phyloP scores from a whole-genome alignment of 2,797 vertebrate species.

The Erethizon dorsatum region DNA sequence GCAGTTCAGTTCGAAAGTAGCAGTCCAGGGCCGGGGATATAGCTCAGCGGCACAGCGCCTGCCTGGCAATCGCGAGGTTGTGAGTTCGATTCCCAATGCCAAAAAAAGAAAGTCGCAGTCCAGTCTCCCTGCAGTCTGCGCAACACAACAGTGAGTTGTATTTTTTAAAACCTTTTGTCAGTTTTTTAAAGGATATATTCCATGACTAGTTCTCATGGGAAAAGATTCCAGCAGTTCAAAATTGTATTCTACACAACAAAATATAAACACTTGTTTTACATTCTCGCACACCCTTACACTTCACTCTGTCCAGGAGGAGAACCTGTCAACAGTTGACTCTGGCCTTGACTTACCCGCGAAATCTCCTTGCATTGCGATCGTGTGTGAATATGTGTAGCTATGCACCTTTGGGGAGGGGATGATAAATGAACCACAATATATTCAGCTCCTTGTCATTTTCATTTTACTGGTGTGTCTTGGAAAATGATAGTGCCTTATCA shows the following conservation, averaged over 20 bases:
- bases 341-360: neutral
- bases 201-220: constrained; percentile 13
- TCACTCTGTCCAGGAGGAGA: neutral
- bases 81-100: too few species aligned
- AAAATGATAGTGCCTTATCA: neutral
- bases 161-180: neutral
- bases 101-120: neutral
- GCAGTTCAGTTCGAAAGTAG: neutral
- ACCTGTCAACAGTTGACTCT: neutral
- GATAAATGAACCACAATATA: neutral
- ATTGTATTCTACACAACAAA: neutral
- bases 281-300: neutral
- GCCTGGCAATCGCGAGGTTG: too few species aligned
- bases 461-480: neutral
- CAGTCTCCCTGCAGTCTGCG: neutral
- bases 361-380: neutral
- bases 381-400: neutral
- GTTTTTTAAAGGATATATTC: constrained; percentile 44
- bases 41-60: too few species aligned
- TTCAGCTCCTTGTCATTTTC: neutral
- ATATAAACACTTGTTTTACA: neutral
- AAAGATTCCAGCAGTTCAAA: neutral
- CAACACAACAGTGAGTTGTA: neutral
- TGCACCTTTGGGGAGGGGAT: neutral
- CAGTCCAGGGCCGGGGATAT: neutral